phyloP scores from a whole-genome alignment of 2,113 vertebrate species.

The Megaceryle torquata region DNA sequence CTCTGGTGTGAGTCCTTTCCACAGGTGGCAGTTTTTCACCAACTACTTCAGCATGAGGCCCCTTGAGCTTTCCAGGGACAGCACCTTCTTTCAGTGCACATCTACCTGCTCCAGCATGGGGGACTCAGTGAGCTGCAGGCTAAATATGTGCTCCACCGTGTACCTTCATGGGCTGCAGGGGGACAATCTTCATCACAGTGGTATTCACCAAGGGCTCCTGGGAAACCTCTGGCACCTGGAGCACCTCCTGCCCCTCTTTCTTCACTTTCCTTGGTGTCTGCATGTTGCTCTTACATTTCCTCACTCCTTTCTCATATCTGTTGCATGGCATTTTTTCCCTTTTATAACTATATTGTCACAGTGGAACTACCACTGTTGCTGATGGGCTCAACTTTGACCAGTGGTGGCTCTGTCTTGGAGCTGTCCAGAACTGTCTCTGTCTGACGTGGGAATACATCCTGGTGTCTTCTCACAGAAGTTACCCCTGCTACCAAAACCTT shows the following conservation, averaged over 20 bases:
- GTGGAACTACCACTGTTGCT: no score
- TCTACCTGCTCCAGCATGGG: neutral
- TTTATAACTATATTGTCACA: no score
- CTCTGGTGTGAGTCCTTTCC: neutral
- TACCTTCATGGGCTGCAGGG: neutral
- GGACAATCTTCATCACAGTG: neutral
- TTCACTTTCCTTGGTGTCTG: neutral
- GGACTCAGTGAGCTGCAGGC: neutral
- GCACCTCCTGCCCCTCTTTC: neutral
- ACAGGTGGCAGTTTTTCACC: neutral
- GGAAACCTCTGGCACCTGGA: neutral
- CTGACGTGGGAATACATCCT: no score
- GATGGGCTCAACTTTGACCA: no score
- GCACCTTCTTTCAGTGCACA: neutral
- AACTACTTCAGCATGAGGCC: no score
- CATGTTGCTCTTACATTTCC: neutral
- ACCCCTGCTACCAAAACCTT: no score
- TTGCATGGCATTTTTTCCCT: no score
- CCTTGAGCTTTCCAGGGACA: neutral
- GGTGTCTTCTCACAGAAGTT: no score
- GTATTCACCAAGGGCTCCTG: neutral
- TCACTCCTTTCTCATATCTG: neutral
- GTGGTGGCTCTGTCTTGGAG: no score
- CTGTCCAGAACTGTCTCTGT: no score
- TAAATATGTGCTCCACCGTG: neutral